phyloP scores from a whole-genome alignment of 2,797 vertebrate species.

The Lycodopsis pacificus region DNA sequence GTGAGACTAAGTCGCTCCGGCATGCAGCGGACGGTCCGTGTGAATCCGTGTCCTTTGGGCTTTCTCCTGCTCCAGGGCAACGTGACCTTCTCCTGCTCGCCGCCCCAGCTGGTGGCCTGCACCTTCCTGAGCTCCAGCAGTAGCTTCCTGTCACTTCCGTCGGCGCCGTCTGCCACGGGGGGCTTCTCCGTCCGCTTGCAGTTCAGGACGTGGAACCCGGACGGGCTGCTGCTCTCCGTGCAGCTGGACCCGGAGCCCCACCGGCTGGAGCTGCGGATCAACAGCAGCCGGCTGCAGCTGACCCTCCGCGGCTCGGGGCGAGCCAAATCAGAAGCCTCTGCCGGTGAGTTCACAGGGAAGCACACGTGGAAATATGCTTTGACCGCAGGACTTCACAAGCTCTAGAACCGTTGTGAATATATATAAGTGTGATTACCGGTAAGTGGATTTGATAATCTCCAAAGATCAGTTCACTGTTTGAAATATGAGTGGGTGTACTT shows the following conservation, averaged over 20 bases:
- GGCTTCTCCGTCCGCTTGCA: slow-evolving; percentile 93
- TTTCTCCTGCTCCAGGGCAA: slow-evolving; percentile 88
- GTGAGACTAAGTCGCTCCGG: slow-evolving; percentile 18
- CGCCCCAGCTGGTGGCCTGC: slow-evolving; percentile 91
- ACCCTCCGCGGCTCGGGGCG: slow-evolving; percentile 84
- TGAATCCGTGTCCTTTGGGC: slow-evolving; percentile 55
- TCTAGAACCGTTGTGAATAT: neutral
- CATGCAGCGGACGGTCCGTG: slow-evolving; percentile 18
- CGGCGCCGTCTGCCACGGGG: slow-evolving; percentile 79
- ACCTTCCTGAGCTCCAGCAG: slow-evolving; percentile 90
- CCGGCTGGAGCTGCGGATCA: slow-evolving; percentile 88
- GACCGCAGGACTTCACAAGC: neutral
- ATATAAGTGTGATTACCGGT: neutral
- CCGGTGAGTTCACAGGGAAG: slow-evolving; percentile 82
- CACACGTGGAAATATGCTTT: neutral
- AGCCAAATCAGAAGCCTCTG: slow-evolving; percentile 86
- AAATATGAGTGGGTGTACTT: neutral
- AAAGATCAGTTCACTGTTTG: neutral
- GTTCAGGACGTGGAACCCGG: slow-evolving; percentile 96
- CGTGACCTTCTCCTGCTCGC: slow-evolving; percentile 95
- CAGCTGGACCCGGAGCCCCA: slow-evolving; percentile 86
- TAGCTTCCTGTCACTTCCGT: slow-evolving; percentile 92
- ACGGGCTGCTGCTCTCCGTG: slow-evolving; percentile 91
- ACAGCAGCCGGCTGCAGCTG: slow-evolving; percentile 84
- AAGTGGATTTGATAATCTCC: neutral